These are phyloP conservation scores for Salvelinus namaycush DNA, from an alignment of 2,113 vertebrate genomes.

Conservation along the genomic window DNA sequence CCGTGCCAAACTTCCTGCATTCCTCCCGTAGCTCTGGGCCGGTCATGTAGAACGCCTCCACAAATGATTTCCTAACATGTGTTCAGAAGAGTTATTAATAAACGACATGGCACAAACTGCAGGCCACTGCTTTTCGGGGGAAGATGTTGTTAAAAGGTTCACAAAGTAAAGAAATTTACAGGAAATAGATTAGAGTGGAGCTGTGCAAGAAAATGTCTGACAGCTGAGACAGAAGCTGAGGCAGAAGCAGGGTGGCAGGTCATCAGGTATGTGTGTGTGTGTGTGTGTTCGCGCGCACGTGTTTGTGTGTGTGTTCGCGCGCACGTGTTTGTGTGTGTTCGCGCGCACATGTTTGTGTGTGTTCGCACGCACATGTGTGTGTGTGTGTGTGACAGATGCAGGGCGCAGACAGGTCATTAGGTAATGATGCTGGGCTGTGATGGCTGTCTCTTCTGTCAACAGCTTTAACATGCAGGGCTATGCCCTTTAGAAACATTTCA, in stretches of 20 bases:
- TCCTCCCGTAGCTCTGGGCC: slow-evolving; percentile 16
- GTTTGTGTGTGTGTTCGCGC: slow-evolving; percentile 11
- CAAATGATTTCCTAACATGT: slow-evolving; percentile 52
- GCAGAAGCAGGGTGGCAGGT: too few species aligned
- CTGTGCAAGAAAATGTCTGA: too few species aligned
- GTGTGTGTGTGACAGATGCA: slow-evolving; percentile 9
- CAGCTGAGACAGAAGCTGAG: too few species aligned
- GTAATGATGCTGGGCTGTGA: too few species aligned
- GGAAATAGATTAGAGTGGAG: too few species aligned
- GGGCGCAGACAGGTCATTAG: background rate
- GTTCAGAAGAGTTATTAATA: slow-evolving; percentile 51
- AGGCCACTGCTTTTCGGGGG: slow-evolving; percentile 1
- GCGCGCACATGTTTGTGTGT: too few species aligned
- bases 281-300: background rate
- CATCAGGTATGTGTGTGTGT: too few species aligned
- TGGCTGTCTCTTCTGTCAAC: too few species aligned
- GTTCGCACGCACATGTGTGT: background rate
- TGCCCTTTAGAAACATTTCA: too few species aligned
- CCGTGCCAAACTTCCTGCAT: slow-evolving; percentile 24
- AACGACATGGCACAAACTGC: slow-evolving; percentile 11
- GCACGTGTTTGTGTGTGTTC: slow-evolving; percentile 1
- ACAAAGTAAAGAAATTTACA: too few species aligned
- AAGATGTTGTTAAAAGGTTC: slow-evolving; percentile 2
- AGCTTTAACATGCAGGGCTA: too few species aligned
- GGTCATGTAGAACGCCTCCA: slow-evolving; percentile 37